Evolutionary conservation across 2,113 vertebrate species (phyloP), one percentile per base, ranked within the genome.

Genomic region (Delphinus delphis): DNA sequence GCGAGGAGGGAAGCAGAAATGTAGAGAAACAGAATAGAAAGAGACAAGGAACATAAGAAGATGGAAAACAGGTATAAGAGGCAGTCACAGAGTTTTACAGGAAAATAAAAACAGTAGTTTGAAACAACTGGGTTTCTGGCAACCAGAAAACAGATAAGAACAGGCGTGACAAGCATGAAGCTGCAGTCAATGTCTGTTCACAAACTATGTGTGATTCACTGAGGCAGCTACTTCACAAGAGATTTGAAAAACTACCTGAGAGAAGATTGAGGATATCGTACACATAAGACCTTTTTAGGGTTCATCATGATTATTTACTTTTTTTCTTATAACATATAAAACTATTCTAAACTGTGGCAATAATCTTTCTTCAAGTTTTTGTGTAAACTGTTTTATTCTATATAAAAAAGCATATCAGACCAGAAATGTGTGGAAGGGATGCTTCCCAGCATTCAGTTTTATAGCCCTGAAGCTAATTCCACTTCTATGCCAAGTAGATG

Each of bases 401-500:
- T 90, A 91, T 83, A 93, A 58, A 95, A 97, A 94, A 76, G 41
- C 80, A 90, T 55, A 94, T 96, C 71, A 71, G 50, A 74, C 65
- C 53, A 82, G 89, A 96, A 90, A 85, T 96, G 53, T 92, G 82
- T 81, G 53, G 74, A 96, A 90, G 33, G 33, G 47, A 85, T 88
- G 77, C 25, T 96, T 97, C 65, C 95, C 80, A 87, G 90, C 82
- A 84, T 87, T 94, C 38, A 63, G 85, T 85, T 98, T 96, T 97
- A 96, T 76, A 92, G 85, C 53, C 68, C 91, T 95, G 87, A 97
- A 97, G 92, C 47, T 96, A 94, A 98, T 96, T 93, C 21, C 21
- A 8, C 41, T 89, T 96, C 93, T 6, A 17, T 96, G 95, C 95
- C 97, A 98, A 98, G 88, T 79, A 90, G 95, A 95, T 97, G 88